Evolutionary conservation across 2,888 invertebrate species (phyloP), one percentile per base, ranked within the genome.

Genomic region (Adela reaumurella): DNA sequence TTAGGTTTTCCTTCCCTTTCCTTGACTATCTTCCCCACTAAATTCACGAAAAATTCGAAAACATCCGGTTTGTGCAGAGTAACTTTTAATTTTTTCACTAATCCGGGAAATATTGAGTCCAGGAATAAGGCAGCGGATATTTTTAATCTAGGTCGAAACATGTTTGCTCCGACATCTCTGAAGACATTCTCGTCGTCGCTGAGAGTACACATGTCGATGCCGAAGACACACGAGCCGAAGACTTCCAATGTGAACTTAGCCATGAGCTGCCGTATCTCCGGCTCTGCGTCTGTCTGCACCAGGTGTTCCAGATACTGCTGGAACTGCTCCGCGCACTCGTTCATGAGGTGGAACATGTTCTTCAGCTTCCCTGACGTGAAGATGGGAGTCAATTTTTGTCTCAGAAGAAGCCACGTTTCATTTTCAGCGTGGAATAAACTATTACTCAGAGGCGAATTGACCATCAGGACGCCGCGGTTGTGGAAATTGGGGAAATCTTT

Each of bases 301-400:
- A 35, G 10, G 0, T 47, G 43, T 1, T 53, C 51, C 0, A 68
- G 10, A 43, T 63, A 56, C 0, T 62, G 51, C 1, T 62, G 19
- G 29, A 66, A 65, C 8, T 55, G 52, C 6, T 70, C 59, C 16
- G 57, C 61, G 2, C 61, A 57, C 20, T 65, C 63, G 18, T 52
- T 51, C 17, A 71, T 52, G 18, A 70, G 48, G 51, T 63, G 55
- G 18, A 66, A 57, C 70, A 71, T 70, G 28, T 63, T 65, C 51
- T 62, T 70, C n/a, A 70, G 52, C 56, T 71, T 70, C 2, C 65
- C 63, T 0, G 69, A 60, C 3, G 68, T 67, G 47, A 70, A 71
- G n/a, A 68, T 54, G 1, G 70, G 67, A 2, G 64, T 62, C n/a
- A 72, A 62, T 2, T 58, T 57, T 35, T 57, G 60, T 47, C 68